These are phyloP conservation scores for Neosilurus hyrtlii DNA, from an alignment of 2,797 vertebrate genomes.

Conservation along the genomic window DNA sequence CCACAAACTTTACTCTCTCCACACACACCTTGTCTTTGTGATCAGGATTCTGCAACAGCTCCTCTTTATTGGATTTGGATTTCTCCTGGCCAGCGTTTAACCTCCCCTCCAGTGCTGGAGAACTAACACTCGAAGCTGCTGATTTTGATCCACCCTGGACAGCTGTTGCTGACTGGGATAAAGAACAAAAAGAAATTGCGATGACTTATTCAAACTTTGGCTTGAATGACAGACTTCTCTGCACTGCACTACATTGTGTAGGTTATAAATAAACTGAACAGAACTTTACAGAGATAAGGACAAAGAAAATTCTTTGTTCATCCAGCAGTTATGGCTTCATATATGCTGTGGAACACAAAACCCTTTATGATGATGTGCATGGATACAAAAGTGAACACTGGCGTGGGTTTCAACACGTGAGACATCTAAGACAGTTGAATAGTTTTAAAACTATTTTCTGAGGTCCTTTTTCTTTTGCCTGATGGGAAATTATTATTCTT, in stretches of 20 bases:
- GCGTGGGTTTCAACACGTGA: not conserved
- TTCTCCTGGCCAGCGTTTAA: slow-evolving; percentile 62
- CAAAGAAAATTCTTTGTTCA: not conserved
- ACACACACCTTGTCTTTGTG: slow-evolving; percentile 67
- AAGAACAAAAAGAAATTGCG: not conserved
- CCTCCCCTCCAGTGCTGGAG: slow-evolving; percentile 52
- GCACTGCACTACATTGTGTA: not conserved
- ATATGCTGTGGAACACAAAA: not conserved
- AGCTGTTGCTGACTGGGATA: slow-evolving; percentile 8
- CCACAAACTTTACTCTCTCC: not conserved
- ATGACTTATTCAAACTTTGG: not conserved
- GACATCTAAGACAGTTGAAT: not conserved
- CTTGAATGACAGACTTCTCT: not conserved
- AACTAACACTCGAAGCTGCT: slow-evolving; percentile 50
- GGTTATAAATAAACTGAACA: not conserved
- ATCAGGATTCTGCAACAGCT: slow-evolving; percentile 51
- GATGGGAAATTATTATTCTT: not conserved
- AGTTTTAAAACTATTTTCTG: not conserved
- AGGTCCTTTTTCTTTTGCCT: not conserved
- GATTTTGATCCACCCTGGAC: slow-evolving; percentile 20
- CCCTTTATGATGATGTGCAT: not conserved
- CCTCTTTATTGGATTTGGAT: slow-evolving; percentile 49
- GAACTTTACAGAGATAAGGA: not conserved
- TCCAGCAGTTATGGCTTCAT: not conserved
- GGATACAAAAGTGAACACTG: not conserved